Evolutionary conservation across 2,888 invertebrate species (phyloP).

Genomic region (Perizoma affinitatum): DNA sequence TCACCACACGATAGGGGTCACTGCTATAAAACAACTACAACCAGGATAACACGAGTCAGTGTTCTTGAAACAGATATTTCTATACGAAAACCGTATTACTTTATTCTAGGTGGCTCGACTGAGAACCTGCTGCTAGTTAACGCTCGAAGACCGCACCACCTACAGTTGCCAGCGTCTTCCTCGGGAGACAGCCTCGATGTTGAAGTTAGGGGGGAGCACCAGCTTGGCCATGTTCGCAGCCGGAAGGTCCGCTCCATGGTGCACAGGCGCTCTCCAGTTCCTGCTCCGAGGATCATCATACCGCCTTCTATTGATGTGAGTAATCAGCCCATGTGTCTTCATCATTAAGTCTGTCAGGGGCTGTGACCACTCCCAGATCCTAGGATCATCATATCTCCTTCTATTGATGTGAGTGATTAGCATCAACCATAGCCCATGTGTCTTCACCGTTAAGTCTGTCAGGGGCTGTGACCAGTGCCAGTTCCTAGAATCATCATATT

Average conservation of each 20-base stretch:
- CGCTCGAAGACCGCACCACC: conserved; percentile 61
- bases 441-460: no score
- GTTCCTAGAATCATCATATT: no score
- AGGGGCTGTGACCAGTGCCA: no score
- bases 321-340: not conserved
- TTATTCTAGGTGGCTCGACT: conserved; percentile 71
- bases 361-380: no score
- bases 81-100: not conserved
- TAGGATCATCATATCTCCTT: no score
- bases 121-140: conserved; percentile 67
- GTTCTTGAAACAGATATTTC: no score
- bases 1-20: no score
- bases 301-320: conserved; percentile 60
- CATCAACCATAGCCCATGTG: no score
- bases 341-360: no score
- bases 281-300: conserved; percentile 61
- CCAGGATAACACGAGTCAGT: no score
- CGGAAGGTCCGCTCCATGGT: conserved; percentile 75
- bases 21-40: no score
- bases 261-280: conserved; percentile 65
- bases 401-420: no score
- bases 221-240: conserved; percentile 53
- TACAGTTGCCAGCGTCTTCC: conserved; percentile 70
- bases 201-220: conserved; percentile 63
- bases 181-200: conserved; percentile 78